Percentiles rank a stretch among this genome's conserved stretches.
phyloP scores from a whole-genome alignment of 2,888 invertebrate genomes.

The Stomorhina lunata region DNA sequence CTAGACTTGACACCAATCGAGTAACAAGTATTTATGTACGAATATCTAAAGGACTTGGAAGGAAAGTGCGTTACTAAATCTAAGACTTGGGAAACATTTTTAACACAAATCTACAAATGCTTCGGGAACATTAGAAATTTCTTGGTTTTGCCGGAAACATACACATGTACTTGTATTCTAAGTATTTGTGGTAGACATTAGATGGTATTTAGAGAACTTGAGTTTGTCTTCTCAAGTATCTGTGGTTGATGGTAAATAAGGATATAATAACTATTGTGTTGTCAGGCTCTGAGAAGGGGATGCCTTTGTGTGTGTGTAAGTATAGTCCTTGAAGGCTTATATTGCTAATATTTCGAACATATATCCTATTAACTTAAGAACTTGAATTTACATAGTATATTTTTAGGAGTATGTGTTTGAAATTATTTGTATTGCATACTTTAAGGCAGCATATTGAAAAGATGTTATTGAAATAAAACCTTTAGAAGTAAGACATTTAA shows the following conservation, averaged over 20 bases:
- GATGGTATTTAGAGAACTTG: background rate
- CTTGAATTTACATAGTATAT: background rate
- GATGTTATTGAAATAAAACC: background rate
- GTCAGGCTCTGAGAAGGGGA: background rate
- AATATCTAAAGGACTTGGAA: too few species aligned
- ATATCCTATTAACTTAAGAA: background rate
- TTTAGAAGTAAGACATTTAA: too few species aligned
- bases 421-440: background rate
- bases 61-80: too few species aligned
- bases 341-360: background rate
- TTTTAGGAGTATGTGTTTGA: background rate
- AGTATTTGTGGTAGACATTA: background rate
- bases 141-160: too few species aligned
- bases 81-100: too few species aligned
- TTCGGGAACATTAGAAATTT: too few species aligned
- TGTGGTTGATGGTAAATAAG: conserved; percentile 2
- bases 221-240: background rate
- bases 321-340: background rate
- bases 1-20: conserved; percentile 49
- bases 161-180: background rate
- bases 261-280: background rate
- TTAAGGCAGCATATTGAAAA: background rate
- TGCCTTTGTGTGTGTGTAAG: background rate
- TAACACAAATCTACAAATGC: too few species aligned
- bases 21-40: background rate